Evolutionary conservation across 2,113 vertebrate genomes (phyloP).

Genomic region (Serranochromis macrocephalus): DNA sequence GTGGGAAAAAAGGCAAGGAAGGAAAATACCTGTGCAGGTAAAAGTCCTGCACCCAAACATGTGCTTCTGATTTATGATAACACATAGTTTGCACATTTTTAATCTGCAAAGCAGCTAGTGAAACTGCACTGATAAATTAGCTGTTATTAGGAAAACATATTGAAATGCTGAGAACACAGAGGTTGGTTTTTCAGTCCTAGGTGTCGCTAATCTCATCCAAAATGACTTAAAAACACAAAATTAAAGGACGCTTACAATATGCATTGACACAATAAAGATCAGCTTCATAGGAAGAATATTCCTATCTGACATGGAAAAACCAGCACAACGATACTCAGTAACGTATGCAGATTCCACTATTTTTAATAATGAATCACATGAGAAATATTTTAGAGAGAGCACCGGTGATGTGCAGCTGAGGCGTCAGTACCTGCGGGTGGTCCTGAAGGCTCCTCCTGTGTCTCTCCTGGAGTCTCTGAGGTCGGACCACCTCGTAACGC

Average conservation of each 20-base stretch:
- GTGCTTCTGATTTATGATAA: background rate
- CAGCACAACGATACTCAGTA: rapidly evolving
- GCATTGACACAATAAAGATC: background rate
- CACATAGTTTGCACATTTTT: background rate
- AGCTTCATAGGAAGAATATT: background rate
- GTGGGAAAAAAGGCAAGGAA: background rate
- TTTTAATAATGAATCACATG: background rate
- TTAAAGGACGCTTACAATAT: rapidly evolving
- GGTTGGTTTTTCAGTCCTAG: rapidly evolving
- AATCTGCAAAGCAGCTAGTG: background rate
- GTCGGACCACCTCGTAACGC: constrained; percentile 69
- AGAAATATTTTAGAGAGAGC: background rate
- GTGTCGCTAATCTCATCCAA: rapidly evolving
- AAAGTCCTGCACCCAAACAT: background rate
- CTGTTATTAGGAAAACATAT: background rate
- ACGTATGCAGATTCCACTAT: background rate
- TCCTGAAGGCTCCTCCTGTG: constrained; percentile 53
- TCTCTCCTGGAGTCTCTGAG: constrained; percentile 47
- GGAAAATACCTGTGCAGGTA: background rate
- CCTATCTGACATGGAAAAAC: background rate
- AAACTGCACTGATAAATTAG: background rate
- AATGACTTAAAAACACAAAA: background rate
- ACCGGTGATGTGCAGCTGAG: background rate
- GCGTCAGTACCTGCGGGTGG: constrained; percentile 18
- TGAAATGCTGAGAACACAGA: background rate